These are phyloP conservation scores for Anolis carolinensis DNA, from an alignment of 2,113 vertebrate species.

Conservation along the genomic window DNA sequence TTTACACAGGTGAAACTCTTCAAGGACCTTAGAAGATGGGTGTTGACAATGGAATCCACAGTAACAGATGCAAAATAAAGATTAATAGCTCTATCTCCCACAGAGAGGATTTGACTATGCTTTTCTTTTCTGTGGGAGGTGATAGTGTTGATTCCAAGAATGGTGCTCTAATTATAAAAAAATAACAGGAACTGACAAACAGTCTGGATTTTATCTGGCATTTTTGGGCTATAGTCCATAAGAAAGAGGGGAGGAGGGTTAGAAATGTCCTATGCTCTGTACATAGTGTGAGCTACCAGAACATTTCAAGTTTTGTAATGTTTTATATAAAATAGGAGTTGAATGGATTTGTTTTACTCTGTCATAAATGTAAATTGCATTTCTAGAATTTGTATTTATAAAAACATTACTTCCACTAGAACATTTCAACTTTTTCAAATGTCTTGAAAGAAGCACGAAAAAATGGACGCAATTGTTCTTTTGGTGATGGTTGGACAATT, in stretches of 20 bases:
- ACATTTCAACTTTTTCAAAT: neutral
- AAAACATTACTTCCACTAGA: neutral
- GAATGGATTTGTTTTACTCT: neutral
- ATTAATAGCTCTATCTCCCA: slow-evolving; percentile 6
- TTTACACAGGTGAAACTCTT: slow-evolving; percentile 30
- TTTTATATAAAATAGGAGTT: neutral
- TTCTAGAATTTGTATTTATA: neutral
- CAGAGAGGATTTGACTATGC: neutral
- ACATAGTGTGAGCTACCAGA: neutral
- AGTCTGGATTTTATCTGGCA: too few species aligned
- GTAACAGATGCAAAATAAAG: neutral
- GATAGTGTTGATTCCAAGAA: neutral
- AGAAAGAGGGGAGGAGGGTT: too few species aligned
- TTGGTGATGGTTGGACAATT: neutral
- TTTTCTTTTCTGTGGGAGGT: slow-evolving; percentile 11
- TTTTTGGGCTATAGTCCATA: too few species aligned
- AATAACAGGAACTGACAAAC: neutral
- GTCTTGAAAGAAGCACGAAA: neutral
- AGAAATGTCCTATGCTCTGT: too few species aligned
- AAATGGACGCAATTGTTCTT: neutral
- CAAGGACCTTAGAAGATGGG: neutral
- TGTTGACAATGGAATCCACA: slow-evolving; percentile 14
- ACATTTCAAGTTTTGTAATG: neutral
- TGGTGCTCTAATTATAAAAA: neutral
- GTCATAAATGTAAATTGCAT: neutral